Evolutionary conservation across 2,113 vertebrate genomes (phyloP), one percentile per base, ranked within the genome.

Genomic region (Beaufortia kweichowensis): DNA sequence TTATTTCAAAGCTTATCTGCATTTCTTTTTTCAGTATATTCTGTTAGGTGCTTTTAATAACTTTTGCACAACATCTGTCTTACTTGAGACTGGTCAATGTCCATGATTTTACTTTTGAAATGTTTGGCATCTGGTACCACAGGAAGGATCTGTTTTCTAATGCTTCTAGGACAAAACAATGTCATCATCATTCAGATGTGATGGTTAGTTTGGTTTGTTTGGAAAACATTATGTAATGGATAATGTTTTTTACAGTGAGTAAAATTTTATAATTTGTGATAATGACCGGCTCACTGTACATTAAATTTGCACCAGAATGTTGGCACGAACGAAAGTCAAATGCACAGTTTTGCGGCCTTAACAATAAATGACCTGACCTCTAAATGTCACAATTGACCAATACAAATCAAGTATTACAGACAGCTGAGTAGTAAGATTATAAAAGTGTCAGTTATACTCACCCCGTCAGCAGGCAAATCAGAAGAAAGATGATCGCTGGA

Each of bases 111-210:
- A 33, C 75, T 57, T 33, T 64, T 73, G 2, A 43, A 76, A 46
- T 83, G 74, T 65, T 77, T 82, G 33, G 84, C 79, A 75, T 84
- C 82, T 62, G 84, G 84, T 68, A 84, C 82, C 29, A 43, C 76
- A 26, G 84, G 84, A 53, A 87, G 71, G 56, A 87, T 19, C 41
- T 59, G 24, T 64, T 61, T 79, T 78, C 75, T 82, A 75, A 84
- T 62, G 79, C 85, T 86, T 79, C 75, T 41, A 61, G 26, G 41
- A 75, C 63, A 35, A 62, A 79, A 59, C n/a, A 39, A 66, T 33
- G 15, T 35, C 35, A 77, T 66, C 26, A 73, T 14, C 35, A 23
- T 31, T 68, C 19, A 50, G 23, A 9, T n/a, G 4, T 81, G 35
- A 39, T 7, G 35, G 11, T 39, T 39, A 5, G 35, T 11, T 39